Evolutionary conservation across 1,140 invertebrate genomes (phyloP).

Genomic region (Trichonephila clavata): DNA sequence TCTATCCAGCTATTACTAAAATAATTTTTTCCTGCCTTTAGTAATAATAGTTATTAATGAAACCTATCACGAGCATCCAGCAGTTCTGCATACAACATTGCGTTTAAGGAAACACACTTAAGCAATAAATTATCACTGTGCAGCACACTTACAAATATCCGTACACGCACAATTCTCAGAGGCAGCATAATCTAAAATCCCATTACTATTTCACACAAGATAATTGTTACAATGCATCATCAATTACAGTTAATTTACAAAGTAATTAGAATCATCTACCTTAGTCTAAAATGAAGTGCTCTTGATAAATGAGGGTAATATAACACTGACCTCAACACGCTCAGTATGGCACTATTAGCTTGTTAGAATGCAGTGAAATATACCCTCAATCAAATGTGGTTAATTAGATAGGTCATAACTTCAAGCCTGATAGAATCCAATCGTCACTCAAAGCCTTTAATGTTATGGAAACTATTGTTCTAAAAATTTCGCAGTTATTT

Average conservation of each 20-base stretch:
- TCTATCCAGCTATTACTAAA: too few relatives aligned
- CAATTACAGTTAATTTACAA: slow-evolving; percentile 10
- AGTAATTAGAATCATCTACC: not conserved
- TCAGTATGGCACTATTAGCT: not conserved
- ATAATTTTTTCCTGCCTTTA: too few relatives aligned
- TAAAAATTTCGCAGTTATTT: too few relatives aligned
- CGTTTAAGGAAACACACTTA: too few relatives aligned
- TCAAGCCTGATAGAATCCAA: not conserved
- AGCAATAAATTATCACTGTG: too few relatives aligned
- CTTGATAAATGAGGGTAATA: slow-evolving; percentile 4
- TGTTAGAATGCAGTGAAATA: not conserved
- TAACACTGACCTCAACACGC: not conserved
- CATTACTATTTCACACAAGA: not conserved
- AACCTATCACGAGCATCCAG: too few relatives aligned
- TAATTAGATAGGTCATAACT: not conserved
- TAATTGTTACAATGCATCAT: not conserved
- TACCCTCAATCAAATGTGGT: not conserved
- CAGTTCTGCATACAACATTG: too few relatives aligned
- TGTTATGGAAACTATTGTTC: not conserved
- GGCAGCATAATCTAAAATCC: too few relatives aligned
- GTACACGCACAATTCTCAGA: too few relatives aligned
- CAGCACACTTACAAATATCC: too few relatives aligned
- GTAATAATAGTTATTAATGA: too few relatives aligned
- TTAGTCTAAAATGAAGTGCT: not conserved
- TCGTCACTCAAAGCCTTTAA: not conserved